Conservation (phyloP, 2,888 invertebrate species). For the Drosophila atripex region DNA sequence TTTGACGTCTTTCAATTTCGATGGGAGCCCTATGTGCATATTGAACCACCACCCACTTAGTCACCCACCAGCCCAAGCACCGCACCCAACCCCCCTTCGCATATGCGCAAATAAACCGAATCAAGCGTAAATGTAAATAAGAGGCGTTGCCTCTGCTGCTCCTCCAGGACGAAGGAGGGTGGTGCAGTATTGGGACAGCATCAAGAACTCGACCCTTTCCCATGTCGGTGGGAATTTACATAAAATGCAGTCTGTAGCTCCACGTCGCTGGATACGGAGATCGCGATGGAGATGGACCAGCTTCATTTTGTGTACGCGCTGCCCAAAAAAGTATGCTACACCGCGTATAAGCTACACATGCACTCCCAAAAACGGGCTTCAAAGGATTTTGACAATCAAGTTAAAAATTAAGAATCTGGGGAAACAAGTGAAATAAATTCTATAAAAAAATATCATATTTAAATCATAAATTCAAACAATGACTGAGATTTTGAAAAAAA, state of each 20-base stretch:
- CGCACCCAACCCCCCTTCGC: slow-evolving; percentile 23
- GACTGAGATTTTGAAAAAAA: too few relatives aligned
- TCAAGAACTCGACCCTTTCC: slow-evolving; percentile 44
- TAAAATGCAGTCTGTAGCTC: slow-evolving; percentile 61
- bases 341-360: slow-evolving; percentile 8
- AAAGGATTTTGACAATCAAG: not conserved
- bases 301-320: slow-evolving; percentile 62
- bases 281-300: slow-evolving; percentile 28
- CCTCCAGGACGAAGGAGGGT: slow-evolving; percentile 14
- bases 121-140: slow-evolving; percentile 80
- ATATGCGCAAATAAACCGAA: slow-evolving; percentile 75
- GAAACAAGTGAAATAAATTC: not conserved
- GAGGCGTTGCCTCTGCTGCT: slow-evolving; percentile 49
- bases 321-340: slow-evolving; percentile 69
- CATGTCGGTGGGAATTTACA: slow-evolving; percentile 70
- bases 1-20: slow-evolving; percentile 68
- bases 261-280: slow-evolving; percentile 16
- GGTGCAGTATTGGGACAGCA: slow-evolving; percentile 16
- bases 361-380: not conserved
- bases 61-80: slow-evolving; percentile 8
- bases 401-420: not conserved
- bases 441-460: not conserved
- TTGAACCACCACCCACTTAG: slow-evolving; percentile 3
- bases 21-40: slow-evolving; percentile 39
- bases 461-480: too few relatives aligned